Conservation (phyloP, 2,888 invertebrate species). For the Agrilus cyanescens region DNA sequence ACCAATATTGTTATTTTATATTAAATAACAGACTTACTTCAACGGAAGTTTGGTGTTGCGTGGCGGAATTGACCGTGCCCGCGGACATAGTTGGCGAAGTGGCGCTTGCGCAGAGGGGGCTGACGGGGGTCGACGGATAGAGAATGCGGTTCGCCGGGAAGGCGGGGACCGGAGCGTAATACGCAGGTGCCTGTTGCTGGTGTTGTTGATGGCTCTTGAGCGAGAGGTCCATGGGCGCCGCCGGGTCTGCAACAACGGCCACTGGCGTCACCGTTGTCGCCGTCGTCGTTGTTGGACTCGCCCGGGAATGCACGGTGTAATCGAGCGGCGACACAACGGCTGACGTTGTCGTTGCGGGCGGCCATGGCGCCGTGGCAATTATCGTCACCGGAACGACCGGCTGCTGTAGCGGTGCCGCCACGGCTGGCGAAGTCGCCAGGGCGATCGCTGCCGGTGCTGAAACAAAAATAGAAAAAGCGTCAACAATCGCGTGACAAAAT, state of each 20-base stretch:
- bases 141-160: conserved; percentile 2
- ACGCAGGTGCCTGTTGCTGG: conserved; percentile 8
- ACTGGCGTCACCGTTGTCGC: conserved; percentile 21
- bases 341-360: conserved; percentile 23
- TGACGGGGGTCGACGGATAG: conserved; percentile 2
- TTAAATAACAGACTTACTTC: no score
- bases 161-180: conserved; percentile 7
- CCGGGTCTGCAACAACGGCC: conserved; percentile 22
- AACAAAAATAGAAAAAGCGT: conserved; percentile 33
- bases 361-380: conserved; percentile 28
- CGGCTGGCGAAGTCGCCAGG: conserved; percentile 22
- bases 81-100: conserved; percentile 9
- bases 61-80: background rate
- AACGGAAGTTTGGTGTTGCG: no score
- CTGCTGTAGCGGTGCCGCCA: conserved; percentile 24
- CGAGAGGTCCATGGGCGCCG: conserved; percentile 34
- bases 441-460: conserved; percentile 30
- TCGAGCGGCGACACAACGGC: conserved; percentile 24
- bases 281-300: conserved; percentile 24
- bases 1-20: no score
- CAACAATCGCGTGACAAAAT: conserved; percentile 36
- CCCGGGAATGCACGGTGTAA: conserved; percentile 27
- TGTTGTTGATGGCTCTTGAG: conserved; percentile 23
- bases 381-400: conserved; percentile 7
- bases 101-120: conserved; percentile 1